Conservation (phyloP, 2,888 invertebrate species). For the Zaprionus bogoriensis region DNA sequence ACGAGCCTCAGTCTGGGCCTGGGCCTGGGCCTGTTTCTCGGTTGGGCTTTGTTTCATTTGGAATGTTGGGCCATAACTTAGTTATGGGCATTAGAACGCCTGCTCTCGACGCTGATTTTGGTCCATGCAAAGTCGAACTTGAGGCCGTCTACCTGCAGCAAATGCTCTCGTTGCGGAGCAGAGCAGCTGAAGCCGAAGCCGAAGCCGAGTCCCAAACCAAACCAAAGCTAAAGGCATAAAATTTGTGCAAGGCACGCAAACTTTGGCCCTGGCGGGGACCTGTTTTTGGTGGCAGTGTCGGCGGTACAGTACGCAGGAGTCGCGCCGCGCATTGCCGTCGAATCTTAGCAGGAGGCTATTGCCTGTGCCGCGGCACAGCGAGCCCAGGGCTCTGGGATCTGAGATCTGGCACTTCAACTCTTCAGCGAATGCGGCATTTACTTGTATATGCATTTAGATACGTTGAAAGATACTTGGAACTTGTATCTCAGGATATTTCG, state of each 20-base stretch:
- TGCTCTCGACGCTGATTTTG: no score
- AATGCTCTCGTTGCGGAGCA: no score
- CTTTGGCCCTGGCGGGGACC: conserved; percentile 69
- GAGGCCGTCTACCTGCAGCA: conserved; percentile 55
- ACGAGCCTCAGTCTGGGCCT: no score
- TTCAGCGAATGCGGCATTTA: conserved; percentile 39
- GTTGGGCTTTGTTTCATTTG: neutral
- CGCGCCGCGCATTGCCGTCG: conserved; percentile 25
- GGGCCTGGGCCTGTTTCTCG: neutral
- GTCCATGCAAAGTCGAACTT: conserved; percentile 22
- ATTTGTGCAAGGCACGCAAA: conserved; percentile 69
- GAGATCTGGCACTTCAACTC: conserved; percentile 62
- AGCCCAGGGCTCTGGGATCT: conserved; percentile 33
- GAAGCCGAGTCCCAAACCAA: no score
- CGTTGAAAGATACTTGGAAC: conserved; percentile 69
- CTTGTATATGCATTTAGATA: conserved; percentile 68
- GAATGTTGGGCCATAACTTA: conserved; percentile 17
- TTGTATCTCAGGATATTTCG: conserved; percentile 43
- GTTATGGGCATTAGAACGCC: conserved; percentile 8
- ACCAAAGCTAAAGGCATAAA: conserved; percentile 52
- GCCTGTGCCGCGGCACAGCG: conserved; percentile 15
- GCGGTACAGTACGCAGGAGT: conserved; percentile 68
- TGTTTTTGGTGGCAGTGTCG: conserved; percentile 52
- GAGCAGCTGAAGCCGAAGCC: no score
- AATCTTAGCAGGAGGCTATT: conserved; percentile 69